Base-by-base conservation (phyloP, 2,888 invertebrate species). In the Drosophila meridiana region DNA sequence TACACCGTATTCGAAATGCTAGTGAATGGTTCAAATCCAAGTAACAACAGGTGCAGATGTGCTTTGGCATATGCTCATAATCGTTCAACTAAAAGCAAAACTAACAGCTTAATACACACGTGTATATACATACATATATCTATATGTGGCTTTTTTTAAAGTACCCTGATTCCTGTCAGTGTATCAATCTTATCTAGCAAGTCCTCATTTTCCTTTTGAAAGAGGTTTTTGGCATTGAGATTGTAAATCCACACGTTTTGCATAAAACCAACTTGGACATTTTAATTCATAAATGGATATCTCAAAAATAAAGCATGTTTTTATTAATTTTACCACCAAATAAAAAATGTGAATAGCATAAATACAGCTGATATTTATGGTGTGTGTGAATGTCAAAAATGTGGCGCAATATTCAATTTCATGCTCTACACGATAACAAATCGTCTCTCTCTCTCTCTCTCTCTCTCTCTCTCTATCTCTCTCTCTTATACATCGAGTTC, bases 121-220 rank as follows among this genome's bases (percentile, higher is more conserved):
- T 30, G 14, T 30, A 11, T 14, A 20, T 6, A 2, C 4, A 14
- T 7, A 14, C 7, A n/a, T 7, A 40, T 11, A 2, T 40, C 14
- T 14, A 34, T 14, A 9, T 11, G 1, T 11, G 32, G 30, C 0
- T n/a, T 58, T 30, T 8, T 45, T 1, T 0, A n/a, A 42, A 38
- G n/a, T 53, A 84, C 82, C 53, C 40, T 42, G 7, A 86, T 43
- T 32, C 80, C 74, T 3, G 70, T 80, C 3, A 82, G 28, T 8
- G n/a, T 32, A 30, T 55, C 7, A 3, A 83, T 52, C 3, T 64
- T 68, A 5, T 45, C 7, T n/a, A 73, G 13, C 7, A 77, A 28
- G 0, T 32, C 42, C 5, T 20, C 30, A 40, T 20, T 47, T 5
- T 55, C 28, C 26, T 4, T 14, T 0, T 48, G 11, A 11, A 82